Evolutionary conservation across 2,797 vertebrate genomes (phyloP).

Genomic region (Falco concolor): DNA sequence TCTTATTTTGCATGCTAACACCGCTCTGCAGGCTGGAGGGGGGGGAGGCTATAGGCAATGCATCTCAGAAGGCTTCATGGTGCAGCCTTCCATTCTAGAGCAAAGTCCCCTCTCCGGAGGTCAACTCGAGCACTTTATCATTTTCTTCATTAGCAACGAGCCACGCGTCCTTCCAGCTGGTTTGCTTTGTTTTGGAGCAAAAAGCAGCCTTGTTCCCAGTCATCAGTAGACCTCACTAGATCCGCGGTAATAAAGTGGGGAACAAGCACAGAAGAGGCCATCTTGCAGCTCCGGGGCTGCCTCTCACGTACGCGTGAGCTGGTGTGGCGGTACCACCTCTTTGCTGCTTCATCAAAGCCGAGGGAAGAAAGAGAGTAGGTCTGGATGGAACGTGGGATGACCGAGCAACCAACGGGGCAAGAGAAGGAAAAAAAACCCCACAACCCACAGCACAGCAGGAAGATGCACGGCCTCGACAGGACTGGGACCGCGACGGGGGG

Average conservation of each 20-base stretch:
- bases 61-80: not conserved
- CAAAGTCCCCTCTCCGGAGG: not conserved
- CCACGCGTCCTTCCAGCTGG: not conserved
- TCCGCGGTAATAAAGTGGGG: not conserved
- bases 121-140: not conserved
- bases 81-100: not conserved
- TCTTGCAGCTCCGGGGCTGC: not conserved
- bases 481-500: not conserved
- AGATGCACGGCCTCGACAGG: not conserved
- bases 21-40: not conserved
- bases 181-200: not conserved
- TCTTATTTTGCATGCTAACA: not conserved
- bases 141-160: not conserved
- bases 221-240: not conserved
- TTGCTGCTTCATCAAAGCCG: not conserved
- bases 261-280: not conserved
- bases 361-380: not conserved
- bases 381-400: not conserved
- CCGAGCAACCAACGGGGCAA: not conserved
- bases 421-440: not conserved
- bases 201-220: not conserved
- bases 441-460: not conserved
- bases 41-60: not conserved
- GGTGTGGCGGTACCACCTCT: not conserved
- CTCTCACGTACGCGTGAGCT: accelerated